These are phyloP conservation scores for Cynopterus sphinx DNA, from an alignment of 2,797 vertebrate genomes.

Conservation along the genomic window DNA sequence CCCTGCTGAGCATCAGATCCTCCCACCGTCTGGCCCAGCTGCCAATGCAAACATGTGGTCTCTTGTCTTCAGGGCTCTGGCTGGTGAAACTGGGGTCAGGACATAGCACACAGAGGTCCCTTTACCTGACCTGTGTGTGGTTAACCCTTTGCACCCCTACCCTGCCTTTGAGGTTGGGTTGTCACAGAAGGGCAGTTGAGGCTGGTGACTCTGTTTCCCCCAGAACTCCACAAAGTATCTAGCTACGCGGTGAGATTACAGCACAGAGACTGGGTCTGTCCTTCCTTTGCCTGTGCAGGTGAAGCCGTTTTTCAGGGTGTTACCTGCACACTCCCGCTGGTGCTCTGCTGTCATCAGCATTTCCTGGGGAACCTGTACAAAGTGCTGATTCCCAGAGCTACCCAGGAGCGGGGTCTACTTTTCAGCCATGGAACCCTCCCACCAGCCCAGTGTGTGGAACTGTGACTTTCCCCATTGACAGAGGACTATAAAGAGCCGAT, in stretches of 20 bases:
- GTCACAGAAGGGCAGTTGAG: not conserved
- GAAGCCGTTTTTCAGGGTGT: not conserved
- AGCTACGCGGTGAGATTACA: not conserved
- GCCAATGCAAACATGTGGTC: slow-evolving; percentile 91
- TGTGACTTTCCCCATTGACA: rapidly evolving
- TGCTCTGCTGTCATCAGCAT: not conserved
- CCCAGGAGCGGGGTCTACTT: not conserved
- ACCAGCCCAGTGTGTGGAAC: no score
- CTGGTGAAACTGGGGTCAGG: slow-evolving; percentile 89
- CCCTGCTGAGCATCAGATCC: slow-evolving; percentile 89
- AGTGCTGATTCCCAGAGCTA: not conserved
- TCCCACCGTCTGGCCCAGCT: slow-evolving; percentile 88
- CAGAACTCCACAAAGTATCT: not conserved
- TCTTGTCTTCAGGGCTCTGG: slow-evolving; percentile 87
- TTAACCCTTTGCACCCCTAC: slow-evolving; percentile 78
- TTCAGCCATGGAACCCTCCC: not conserved
- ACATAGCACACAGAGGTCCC: slow-evolving; percentile 84
- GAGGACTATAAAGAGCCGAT: not conserved
- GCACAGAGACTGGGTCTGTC: not conserved
- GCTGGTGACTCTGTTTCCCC: not conserved
- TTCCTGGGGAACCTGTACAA: no score
- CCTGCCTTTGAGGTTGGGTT: not conserved
- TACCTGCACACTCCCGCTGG: rapidly evolving
- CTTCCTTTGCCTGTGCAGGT: rapidly evolving
- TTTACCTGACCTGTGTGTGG: slow-evolving; percentile 80